Evolutionary conservation across 2,888 invertebrate species (phyloP), one percentile per base, ranked within the genome.

Genomic region (Nudaria mundana): DNA sequence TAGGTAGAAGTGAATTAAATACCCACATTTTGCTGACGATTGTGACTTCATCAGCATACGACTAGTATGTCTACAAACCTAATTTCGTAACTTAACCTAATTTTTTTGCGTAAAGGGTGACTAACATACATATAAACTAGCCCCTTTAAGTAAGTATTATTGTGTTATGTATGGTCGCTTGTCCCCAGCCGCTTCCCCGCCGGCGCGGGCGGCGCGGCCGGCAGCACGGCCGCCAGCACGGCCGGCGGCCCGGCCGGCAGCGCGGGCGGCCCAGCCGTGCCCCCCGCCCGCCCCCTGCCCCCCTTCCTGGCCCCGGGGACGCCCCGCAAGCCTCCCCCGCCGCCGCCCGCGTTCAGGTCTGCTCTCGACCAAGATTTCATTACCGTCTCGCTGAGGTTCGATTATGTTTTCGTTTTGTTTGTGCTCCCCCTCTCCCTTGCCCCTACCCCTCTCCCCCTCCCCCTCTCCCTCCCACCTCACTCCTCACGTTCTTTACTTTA

Each of bases 261-360:
- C 41, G 39, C 36, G 45, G 75, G 41, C 29, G 30, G 74, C 76
- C 42, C 71, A 66, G 40, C 66, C 68, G 37, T 58, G 68, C 40
- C 81, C 43, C 71, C 73, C 40, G 71, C 80, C 39, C 65, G 85
- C 46, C 76, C 81, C 18, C 82, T 81, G 44, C 30, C 39, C 8
- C 7, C 56, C 44, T 59, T 67, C 52, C 85, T 75, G 69, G 42
- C 54, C 37, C 56, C 54, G 10, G 68, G 66, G 37, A 48, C 90
- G 76, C 68, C 92, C 36, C 92, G 92, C 69, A 91, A 92, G 63
- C 85, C 90, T 42, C 88, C 89, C 54, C 90, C 93, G 68, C 90
- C 91, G 84, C 91, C 91, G 66, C 91, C 91, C 85, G 70, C 91
- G 90, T 67, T 91, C 91, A 94, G 95, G 91, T 95, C 94, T 89